Conservation (phyloP, 2,888 invertebrate species). For the Siphlonurus alternatus region DNA sequence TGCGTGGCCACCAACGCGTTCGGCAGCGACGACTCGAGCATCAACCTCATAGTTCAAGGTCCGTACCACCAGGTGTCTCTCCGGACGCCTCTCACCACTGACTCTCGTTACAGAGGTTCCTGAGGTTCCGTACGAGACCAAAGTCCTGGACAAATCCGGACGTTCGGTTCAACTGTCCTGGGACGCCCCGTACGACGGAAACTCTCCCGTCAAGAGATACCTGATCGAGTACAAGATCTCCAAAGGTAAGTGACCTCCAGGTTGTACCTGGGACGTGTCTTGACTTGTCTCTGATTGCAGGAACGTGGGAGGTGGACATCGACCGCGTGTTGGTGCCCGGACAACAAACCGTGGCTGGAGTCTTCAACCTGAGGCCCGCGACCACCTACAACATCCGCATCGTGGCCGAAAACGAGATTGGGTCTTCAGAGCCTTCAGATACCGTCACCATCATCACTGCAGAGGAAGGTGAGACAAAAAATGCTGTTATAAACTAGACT, state of each 20-base stretch:
- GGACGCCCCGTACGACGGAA: conserved; percentile 85
- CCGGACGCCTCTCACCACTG: too few relatives aligned
- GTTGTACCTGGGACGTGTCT: background rate
- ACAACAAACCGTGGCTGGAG: conserved; percentile 73
- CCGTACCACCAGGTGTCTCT: too few relatives aligned
- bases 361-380: conserved; percentile 74
- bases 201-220: conserved; percentile 76
- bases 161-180: conserved; percentile 79
- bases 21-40: conserved; percentile 87
- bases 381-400: conserved; percentile 87
- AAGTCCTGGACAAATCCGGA: conserved; percentile 78
- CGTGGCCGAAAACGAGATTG: conserved; percentile 85
- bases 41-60: conserved; percentile 89
- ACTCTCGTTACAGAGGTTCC: conserved; percentile 60
- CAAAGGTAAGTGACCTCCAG: conserved; percentile 20
- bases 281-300: conserved; percentile 27
- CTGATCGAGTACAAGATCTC: conserved; percentile 76
- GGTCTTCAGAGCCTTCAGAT: conserved; percentile 82
- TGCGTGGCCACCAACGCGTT: conserved; percentile 88
- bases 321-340: conserved; percentile 81
- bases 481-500: background rate
- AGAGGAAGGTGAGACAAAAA: conserved; percentile 50
- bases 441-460: conserved; percentile 89
- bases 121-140: conserved; percentile 76
- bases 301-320: conserved; percentile 67